These are phyloP conservation scores for Caenorhabditis brenneri DNA, from an alignment of 1,140 invertebrate genomes.

Conservation along the genomic window DNA sequence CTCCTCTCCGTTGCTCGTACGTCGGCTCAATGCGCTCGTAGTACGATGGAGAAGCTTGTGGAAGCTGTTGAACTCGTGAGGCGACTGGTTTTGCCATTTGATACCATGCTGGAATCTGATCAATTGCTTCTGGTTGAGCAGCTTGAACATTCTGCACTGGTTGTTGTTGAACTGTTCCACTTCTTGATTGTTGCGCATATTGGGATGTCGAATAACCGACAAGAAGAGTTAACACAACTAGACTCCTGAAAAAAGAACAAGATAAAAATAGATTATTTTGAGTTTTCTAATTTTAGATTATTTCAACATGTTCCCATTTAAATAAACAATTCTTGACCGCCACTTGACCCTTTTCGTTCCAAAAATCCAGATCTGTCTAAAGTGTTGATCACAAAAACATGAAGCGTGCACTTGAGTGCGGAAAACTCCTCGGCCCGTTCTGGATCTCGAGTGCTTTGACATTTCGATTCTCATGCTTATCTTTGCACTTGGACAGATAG, in stretches of 20 bases:
- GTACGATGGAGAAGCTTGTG: constrained; percentile 46
- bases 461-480: constrained; percentile 33
- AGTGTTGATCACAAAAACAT: constrained; percentile 33
- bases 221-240: constrained; percentile 23
- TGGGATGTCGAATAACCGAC: constrained; percentile 31
- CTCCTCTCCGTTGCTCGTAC: constrained; percentile 31
- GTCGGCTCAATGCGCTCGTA: constrained; percentile 43
- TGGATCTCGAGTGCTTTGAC: constrained; percentile 37
- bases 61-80: constrained; percentile 23
- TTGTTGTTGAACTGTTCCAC: constrained; percentile 24
- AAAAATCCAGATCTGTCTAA: constrained; percentile 28
- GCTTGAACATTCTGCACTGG: neutral
- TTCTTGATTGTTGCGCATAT: constrained; percentile 25
- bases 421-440: constrained; percentile 9
- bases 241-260: constrained; percentile 29
- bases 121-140: constrained; percentile 15
- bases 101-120: constrained; percentile 49
- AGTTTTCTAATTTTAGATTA: constrained; percentile 4
- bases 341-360: neutral
- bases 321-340: neutral
- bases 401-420: constrained; percentile 30
- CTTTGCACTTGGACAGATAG: neutral
- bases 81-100: constrained; percentile 46
- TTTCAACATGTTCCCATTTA: neutral
- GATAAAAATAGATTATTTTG: neutral